These are phyloP conservation scores for Drosophila nigritarsus DNA, from an alignment of 2,888 invertebrate species.

Conservation along the genomic window DNA sequence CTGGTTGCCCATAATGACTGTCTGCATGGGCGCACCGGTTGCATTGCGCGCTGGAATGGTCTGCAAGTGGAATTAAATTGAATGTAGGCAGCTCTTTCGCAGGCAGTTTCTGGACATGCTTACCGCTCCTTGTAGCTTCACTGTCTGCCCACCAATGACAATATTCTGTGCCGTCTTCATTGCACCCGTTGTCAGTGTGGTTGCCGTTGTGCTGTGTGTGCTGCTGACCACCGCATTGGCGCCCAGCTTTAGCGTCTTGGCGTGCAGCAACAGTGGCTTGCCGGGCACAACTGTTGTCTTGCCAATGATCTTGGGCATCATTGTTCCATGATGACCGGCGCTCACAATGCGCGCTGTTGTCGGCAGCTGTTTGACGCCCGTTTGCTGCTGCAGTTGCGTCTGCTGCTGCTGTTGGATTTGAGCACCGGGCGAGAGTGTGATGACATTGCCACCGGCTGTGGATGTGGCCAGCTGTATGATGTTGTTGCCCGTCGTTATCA, in stretches of 20 bases:
- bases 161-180: constrained; percentile 80
- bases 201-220: constrained; percentile 77
- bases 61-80: constrained; percentile 22
- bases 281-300: constrained; percentile 75
- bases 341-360: constrained; percentile 70
- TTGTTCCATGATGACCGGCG: constrained; percentile 71
- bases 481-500: constrained; percentile 83
- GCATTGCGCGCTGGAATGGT: constrained; percentile 57
- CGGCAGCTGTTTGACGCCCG: constrained; percentile 37
- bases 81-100: not conserved
- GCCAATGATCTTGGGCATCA: constrained; percentile 85
- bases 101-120: constrained; percentile 27
- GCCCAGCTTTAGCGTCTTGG: constrained; percentile 63
- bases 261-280: constrained; percentile 65
- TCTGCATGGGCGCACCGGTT: constrained; percentile 75
- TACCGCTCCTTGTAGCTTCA: constrained; percentile 83
- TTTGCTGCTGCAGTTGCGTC: constrained; percentile 28
- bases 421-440: constrained; percentile 47
- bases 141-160: constrained; percentile 83
- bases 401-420: constrained; percentile 67
- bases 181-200: constrained; percentile 80
- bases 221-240: constrained; percentile 85
- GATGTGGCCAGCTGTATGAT: constrained; percentile 86
- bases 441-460: constrained; percentile 52
- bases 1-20: constrained; percentile 85